These are phyloP conservation scores for Babyrousa celebensis DNA, from an alignment of 2,797 vertebrate species.

Conservation along the genomic window DNA sequence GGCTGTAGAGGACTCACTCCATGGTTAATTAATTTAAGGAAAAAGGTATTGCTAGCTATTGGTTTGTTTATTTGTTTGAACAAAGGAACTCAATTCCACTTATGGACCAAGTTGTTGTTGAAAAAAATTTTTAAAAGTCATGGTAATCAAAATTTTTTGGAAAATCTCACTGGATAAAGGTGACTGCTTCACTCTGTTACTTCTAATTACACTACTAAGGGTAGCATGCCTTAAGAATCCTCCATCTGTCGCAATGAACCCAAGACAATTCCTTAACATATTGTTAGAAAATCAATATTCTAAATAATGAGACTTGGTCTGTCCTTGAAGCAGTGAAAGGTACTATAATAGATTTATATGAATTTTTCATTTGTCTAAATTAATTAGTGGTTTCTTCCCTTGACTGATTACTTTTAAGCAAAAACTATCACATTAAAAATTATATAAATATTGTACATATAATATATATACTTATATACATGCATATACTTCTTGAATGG, in stretches of 20 bases:
- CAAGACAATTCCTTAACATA: constrained; percentile 75
- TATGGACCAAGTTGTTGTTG: neutral
- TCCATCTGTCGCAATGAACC: constrained; percentile 68
- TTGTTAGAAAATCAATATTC: constrained; percentile 82
- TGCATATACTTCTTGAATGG: neutral
- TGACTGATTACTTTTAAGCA: constrained; percentile 22
- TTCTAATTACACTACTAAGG: constrained; percentile 54
- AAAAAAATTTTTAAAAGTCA: constrained; percentile 72
- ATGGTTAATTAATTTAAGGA: neutral
- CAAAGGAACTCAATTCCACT: constrained; percentile 57
- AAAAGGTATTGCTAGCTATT: neutral
- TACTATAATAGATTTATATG: constrained; percentile 67
- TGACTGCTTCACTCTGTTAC: neutral
- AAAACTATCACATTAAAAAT: constrained; percentile 28
- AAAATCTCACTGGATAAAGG: constrained; percentile 33
- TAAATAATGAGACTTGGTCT: constrained; percentile 79
- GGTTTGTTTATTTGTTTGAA: constrained; percentile 4
- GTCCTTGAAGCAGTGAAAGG: constrained; percentile 61
- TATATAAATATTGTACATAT: too few relatives aligned
- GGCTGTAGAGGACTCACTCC: neutral
- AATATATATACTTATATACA: neutral
- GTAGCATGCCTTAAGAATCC: constrained; percentile 4
- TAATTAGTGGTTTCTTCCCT: constrained; percentile 67
- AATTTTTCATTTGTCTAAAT: constrained; percentile 76
- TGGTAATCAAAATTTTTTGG: constrained; percentile 58